Evolutionary conservation across 2,113 vertebrate species (phyloP), one percentile per base, ranked within the genome.

Genomic region (Nerophis lumbriciformis): DNA sequence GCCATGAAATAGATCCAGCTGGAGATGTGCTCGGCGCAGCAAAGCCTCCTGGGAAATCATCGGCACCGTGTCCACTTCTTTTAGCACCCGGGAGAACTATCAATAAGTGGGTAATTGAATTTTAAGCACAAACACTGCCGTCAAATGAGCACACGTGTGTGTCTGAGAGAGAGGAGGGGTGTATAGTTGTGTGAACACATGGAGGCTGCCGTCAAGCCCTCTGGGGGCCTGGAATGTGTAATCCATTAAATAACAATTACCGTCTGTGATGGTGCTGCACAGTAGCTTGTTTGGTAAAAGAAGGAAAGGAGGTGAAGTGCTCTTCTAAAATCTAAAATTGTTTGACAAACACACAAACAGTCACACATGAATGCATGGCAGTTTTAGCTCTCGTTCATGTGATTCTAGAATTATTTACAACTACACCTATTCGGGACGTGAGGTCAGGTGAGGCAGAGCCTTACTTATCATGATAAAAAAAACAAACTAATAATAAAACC

Each of bases 101-200:
- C 94, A 97, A 95, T 96, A 95, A 94, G 93, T 91, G 92, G 94
- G 94, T 96, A 96, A 98, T 97, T 97, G 94, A 97, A 97, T 96
- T 95, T 95, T 94, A 93, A 95, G 93, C 92, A 94, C 94, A 95
- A 97, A 97, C 93, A 94, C 92, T 91, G 93, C 91, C 66, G 79
- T 93, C 80, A 91, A 90, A 90, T 90, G 75, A 79, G 73, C 69
- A 65, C 42, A 2, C 12, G 53, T 44, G 62, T 51, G 68, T 44
- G 75, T 62, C 21, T 50, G 92, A 88, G 73, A 55, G 68, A 47
- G 66, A 42, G 54, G 90, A 92, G 88, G 91, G 90, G 82, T 87
- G 86, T 84, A 88, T 84, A 90, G 88, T 85, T 52, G 81, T 61
- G 63, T 66, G 90, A 90, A 89, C 77, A 84, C 84, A 71, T 90